phyloP scores from a whole-genome alignment of 2,888 invertebrate species.

The Plebejus melissa region DNA sequence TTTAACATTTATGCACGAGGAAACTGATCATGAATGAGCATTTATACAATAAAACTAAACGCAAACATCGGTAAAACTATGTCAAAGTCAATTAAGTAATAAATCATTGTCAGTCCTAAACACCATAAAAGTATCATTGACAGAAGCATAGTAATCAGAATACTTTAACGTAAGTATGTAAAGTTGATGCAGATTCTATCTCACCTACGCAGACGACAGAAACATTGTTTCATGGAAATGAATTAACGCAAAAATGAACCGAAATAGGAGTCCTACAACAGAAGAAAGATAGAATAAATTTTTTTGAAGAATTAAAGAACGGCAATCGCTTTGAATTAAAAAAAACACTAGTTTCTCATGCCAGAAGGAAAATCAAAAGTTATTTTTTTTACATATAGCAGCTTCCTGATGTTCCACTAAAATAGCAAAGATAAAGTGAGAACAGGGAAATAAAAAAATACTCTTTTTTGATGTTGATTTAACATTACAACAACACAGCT shows the following conservation, averaged over 20 bases:
- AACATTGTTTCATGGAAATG: slow-evolving; percentile 30
- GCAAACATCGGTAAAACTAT: background rate
- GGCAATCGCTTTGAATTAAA: no score
- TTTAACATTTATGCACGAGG: background rate
- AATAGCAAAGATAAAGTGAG: background rate
- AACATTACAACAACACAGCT: background rate
- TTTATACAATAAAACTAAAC: background rate
- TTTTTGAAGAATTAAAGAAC: no score
- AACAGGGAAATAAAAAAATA: background rate
- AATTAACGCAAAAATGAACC: background rate
- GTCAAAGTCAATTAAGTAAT: slow-evolving; percentile 28
- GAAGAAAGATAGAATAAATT: no score
- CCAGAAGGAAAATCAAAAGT: no score
- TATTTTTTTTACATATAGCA: background rate
- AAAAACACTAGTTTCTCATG: no score
- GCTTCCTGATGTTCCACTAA: background rate
- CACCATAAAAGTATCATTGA: slow-evolving; percentile 46
- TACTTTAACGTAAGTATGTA: slow-evolving; percentile 44
- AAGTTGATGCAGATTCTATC: slow-evolving; percentile 47
- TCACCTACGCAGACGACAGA: slow-evolving; percentile 45
- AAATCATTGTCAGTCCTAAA: slow-evolving; percentile 52
- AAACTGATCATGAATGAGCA: background rate
- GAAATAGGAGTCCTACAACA: no score
- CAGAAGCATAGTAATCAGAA: slow-evolving; percentile 50
- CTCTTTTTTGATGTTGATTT: background rate